Conservation (phyloP, 1,140 invertebrate genomes). For the Camponotus pennsylvanicus region DNA sequence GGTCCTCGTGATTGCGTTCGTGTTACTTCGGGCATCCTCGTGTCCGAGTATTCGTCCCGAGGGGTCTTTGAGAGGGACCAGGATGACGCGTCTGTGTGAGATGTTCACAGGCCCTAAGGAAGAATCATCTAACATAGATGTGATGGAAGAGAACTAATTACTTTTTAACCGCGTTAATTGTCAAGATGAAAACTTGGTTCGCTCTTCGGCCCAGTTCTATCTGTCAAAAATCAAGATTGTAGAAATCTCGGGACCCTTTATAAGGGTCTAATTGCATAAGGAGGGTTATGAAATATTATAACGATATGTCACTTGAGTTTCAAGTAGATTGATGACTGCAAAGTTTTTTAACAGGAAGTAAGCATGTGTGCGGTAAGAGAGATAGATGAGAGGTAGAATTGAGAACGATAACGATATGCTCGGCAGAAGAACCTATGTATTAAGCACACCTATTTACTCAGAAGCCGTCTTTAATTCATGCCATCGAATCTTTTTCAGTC, state of each 20-base stretch:
- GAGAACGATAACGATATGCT: conserved; percentile 41
- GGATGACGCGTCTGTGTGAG: conserved; percentile 69
- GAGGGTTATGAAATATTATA: not conserved
- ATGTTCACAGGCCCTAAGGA: conserved; percentile 63
- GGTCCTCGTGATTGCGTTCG: conserved; percentile 75
- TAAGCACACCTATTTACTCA: conserved; percentile 67
- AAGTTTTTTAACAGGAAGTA: not conserved
- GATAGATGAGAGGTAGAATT: conserved; percentile 21
- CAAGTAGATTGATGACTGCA: not conserved
- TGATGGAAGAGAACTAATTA: conserved; percentile 46
- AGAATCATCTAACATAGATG: conserved; percentile 23
- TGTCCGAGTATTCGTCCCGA: conserved; percentile 73
- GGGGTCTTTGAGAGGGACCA: conserved; percentile 72
- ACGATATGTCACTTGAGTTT: not conserved
- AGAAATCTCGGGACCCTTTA: not conserved
- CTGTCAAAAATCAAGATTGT: not conserved
- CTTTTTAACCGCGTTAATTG: conserved; percentile 39
- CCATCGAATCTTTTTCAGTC: conserved; percentile 67
- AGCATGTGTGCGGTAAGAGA: not conserved
- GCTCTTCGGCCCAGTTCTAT: not conserved
- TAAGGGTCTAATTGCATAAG: not conserved
- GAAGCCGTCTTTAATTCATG: conserved; percentile 77
- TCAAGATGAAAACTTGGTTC: conserved; percentile 10
- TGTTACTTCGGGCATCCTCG: conserved; percentile 76
- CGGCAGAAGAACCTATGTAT: conserved; percentile 38